Percentiles rank a stretch among this genome's conserved stretches.
phyloP scores from a whole-genome alignment of 2,113 vertebrate genomes.

The Dissostichus mawsoni region DNA sequence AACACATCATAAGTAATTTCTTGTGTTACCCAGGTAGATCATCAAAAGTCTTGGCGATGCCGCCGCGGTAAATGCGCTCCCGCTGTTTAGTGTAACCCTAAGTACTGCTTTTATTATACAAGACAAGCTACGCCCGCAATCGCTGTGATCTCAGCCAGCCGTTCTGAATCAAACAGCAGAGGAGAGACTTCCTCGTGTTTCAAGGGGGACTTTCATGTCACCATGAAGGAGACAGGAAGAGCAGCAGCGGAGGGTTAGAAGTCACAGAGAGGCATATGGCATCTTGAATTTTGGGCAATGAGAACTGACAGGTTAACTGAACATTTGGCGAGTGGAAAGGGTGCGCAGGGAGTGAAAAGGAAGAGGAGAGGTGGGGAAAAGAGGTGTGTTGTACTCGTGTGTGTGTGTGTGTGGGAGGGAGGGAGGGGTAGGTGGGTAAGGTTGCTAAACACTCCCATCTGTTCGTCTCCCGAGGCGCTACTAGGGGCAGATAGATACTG shows the following conservation, averaged over 20 bases:
- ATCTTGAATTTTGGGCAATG: constrained; percentile 84
- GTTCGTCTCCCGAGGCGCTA: constrained; percentile 89
- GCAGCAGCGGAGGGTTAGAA: constrained; percentile 62
- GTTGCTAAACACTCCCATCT: constrained; percentile 91
- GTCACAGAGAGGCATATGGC: constrained; percentile 89
- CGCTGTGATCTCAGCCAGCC: constrained; percentile 74
- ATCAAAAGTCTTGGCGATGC: constrained; percentile 47
- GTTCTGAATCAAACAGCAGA: constrained; percentile 68
- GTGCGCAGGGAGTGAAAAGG: constrained; percentile 38
- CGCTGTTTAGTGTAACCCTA: constrained; percentile 39
- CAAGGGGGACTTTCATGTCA: constrained; percentile 81
- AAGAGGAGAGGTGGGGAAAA: constrained; percentile 33
- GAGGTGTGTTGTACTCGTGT: background rate
- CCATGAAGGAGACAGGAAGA: constrained; percentile 60
- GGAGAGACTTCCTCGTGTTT: constrained; percentile 60
- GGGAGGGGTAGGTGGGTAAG: constrained; percentile 63
- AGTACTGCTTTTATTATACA: constrained; percentile 69
- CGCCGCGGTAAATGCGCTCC: constrained; percentile 17
- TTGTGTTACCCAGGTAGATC: constrained; percentile 36
- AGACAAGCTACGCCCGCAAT: constrained; percentile 58
- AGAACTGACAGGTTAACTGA: constrained; percentile 90
- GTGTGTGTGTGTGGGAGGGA: background rate
- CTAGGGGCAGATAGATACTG: constrained; percentile 79
- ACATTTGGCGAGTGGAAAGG: constrained; percentile 72
- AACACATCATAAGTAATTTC: constrained; percentile 14